Evolutionary conservation across 2,888 invertebrate genomes (phyloP).

Genomic region (Campoletis raptor): DNA sequence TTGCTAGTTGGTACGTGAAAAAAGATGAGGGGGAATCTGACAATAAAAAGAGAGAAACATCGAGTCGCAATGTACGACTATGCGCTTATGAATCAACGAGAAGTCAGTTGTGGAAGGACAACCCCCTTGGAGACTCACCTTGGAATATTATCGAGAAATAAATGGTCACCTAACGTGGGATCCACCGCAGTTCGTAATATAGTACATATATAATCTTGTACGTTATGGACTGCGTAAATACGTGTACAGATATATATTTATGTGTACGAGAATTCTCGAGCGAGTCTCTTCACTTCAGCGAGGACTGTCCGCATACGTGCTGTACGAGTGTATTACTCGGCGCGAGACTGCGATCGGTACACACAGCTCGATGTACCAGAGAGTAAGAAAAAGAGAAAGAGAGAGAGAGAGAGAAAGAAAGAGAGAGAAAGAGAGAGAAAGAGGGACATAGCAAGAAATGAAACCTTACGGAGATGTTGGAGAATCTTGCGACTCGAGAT

Average conservation of each 20-base stretch:
- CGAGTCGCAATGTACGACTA: slow-evolving; percentile 53
- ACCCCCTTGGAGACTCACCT: slow-evolving; percentile 64
- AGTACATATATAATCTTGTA: slow-evolving; percentile 63
- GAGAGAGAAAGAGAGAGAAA: slow-evolving; percentile 37
- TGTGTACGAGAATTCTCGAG: slow-evolving; percentile 57
- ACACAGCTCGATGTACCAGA: slow-evolving; percentile 29
- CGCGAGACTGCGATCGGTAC: slow-evolving; percentile 53
- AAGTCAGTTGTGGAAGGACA: slow-evolving; percentile 65
- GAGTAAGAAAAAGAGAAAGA: slow-evolving; percentile 26
- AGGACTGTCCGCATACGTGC: slow-evolving; percentile 63
- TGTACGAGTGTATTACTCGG: slow-evolving; percentile 67
- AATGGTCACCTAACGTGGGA: slow-evolving; percentile 70
- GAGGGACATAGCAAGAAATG: slow-evolving; percentile 54
- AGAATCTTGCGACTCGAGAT: slow-evolving; percentile 68
- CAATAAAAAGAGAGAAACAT: slow-evolving; percentile 44
- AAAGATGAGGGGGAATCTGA: slow-evolving; percentile 8
- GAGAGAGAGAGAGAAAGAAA: slow-evolving; percentile 24
- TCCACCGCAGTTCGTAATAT: slow-evolving; percentile 54
- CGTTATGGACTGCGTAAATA: slow-evolving; percentile 52
- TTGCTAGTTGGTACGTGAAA: slow-evolving; percentile 22
- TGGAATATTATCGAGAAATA: slow-evolving; percentile 70
- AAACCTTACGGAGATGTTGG: slow-evolving; percentile 67
- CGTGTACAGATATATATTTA: slow-evolving; percentile 27
- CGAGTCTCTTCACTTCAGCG: slow-evolving; percentile 55
- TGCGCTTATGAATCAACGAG: slow-evolving; percentile 66